Conservation (phyloP, 2,888 invertebrate genomes). For the Cephus sareptanus region DNA sequence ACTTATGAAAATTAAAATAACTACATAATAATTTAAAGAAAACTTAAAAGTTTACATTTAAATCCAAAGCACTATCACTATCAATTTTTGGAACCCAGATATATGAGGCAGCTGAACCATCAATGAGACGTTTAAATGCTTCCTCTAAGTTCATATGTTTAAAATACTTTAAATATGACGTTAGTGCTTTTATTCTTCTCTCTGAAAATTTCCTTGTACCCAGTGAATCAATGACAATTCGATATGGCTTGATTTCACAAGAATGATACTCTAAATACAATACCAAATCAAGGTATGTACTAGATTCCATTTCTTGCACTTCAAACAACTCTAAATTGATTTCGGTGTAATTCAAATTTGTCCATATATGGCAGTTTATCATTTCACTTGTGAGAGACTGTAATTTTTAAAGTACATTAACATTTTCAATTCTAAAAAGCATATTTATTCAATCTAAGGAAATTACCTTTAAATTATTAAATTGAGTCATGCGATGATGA, state of each 20-base stretch:
- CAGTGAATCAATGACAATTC: conserved; percentile 31
- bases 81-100: conserved; percentile 29
- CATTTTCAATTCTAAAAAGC: conserved; percentile 2
- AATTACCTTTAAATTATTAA: conserved; percentile 32
- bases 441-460: neutral
- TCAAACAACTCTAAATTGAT: conserved; percentile 32
- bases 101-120: conserved; percentile 19
- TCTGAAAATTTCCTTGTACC: conserved; percentile 4
- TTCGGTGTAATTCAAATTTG: conserved; percentile 30
- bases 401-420: conserved; percentile 14
- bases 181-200: conserved; percentile 14
- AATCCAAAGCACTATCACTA: conserved; percentile 13
- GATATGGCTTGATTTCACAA: conserved; percentile 30
- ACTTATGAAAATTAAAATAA: neutral
- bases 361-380: conserved; percentile 31
- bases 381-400: conserved; percentile 21
- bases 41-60: neutral
- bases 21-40: neutral
- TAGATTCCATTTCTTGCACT: conserved; percentile 20
- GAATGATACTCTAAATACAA: conserved; percentile 38
- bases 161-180: conserved; percentile 30
- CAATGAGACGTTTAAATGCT: conserved; percentile 31
- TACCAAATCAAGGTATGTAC: conserved; percentile 26
- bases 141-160: conserved; percentile 21
- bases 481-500: conserved; percentile 33